Percentiles rank a stretch among this genome's conserved stretches.
These are phyloP conservation scores for Porites rus DNA, from an alignment of 92 coral and sea anemone genomes.

Conservation along the genomic window DNA sequence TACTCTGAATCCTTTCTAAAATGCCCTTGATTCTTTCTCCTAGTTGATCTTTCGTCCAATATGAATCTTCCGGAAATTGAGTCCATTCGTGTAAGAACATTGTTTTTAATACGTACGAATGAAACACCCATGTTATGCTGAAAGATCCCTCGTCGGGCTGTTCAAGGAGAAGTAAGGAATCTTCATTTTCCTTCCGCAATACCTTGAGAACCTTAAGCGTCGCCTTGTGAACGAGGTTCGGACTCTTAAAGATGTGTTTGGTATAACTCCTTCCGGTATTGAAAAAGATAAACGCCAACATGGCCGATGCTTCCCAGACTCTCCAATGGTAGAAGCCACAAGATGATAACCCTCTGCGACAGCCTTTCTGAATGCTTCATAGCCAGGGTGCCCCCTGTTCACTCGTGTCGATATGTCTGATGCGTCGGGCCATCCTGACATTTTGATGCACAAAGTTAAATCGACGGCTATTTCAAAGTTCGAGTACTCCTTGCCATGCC, in stretches of 20 bases:
- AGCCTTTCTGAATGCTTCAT: conserved; percentile 28
- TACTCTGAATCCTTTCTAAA: conserved; percentile 39
- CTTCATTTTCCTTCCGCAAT: conserved; percentile 54
- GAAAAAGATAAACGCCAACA: conserved; percentile 75
- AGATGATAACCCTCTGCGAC: conserved; percentile 46
- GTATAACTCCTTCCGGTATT: conserved; percentile 62
- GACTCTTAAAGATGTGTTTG: conserved; percentile 15
- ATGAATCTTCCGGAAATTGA: conserved; percentile 40
- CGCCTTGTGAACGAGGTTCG: conserved; percentile 29
- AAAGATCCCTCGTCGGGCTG: conserved; percentile 12
- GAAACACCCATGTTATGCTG: conserved; percentile 49
- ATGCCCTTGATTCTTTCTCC: conserved; percentile 34
- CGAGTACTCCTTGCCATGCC: conserved; percentile 53
- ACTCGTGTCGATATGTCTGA: conserved; percentile 44
- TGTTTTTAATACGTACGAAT: conserved; percentile 63
- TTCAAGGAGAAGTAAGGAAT: conserved; percentile 31
- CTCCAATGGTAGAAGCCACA: conserved; percentile 72
- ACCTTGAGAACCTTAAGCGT: conserved; percentile 55
- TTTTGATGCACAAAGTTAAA: conserved; percentile 58
- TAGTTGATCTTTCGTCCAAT: conserved; percentile 46
- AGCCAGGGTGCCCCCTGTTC: conserved; percentile 53
- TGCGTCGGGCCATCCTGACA: conserved; percentile 61
- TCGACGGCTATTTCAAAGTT: conserved; percentile 47
- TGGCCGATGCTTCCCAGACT: conserved; percentile 56
- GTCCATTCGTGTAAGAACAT: conserved; percentile 73